Conservation (phyloP, 2,797 vertebrate genomes). For the Acrossocheilus fasciatus region DNA sequence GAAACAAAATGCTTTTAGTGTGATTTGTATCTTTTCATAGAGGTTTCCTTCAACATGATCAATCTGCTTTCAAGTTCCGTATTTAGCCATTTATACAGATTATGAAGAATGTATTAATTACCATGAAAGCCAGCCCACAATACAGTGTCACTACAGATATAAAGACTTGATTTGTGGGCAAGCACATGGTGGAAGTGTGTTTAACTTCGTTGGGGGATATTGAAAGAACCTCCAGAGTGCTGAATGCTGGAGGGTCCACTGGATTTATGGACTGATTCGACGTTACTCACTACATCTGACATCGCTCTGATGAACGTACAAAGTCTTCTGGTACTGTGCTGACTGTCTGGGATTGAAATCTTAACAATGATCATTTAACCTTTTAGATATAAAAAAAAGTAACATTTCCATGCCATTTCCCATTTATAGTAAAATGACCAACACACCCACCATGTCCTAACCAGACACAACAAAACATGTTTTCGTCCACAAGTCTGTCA, state of each 20-base stretch:
- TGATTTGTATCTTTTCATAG: slow-evolving; percentile 77
- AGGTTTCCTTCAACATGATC: slow-evolving; percentile 69
- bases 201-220: slow-evolving; percentile 60
- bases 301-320: slow-evolving; percentile 21
- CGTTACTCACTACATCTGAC: slow-evolving; percentile 41
- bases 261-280: slow-evolving; percentile 65
- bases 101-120: slow-evolving; percentile 81
- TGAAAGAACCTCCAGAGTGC: slow-evolving; percentile 62
- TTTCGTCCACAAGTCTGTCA: not conserved
- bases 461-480: not conserved
- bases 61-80: slow-evolving; percentile 73
- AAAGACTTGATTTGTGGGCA: slow-evolving; percentile 75
- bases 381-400: not conserved
- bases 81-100: slow-evolving; percentile 73
- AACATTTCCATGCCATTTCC: not conserved
- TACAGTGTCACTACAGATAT: slow-evolving; percentile 70
- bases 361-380: not conserved
- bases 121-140: slow-evolving; percentile 74
- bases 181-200: slow-evolving; percentile 42
- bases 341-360: not conserved
- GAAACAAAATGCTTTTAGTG: slow-evolving; percentile 72
- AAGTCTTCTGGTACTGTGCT: not conserved
- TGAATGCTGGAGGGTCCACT: slow-evolving; percentile 57
- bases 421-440: not conserved
- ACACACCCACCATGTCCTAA: not conserved